phyloP scores from a whole-genome alignment of 2,888 invertebrate genomes.

The Abrostola tripartita region DNA sequence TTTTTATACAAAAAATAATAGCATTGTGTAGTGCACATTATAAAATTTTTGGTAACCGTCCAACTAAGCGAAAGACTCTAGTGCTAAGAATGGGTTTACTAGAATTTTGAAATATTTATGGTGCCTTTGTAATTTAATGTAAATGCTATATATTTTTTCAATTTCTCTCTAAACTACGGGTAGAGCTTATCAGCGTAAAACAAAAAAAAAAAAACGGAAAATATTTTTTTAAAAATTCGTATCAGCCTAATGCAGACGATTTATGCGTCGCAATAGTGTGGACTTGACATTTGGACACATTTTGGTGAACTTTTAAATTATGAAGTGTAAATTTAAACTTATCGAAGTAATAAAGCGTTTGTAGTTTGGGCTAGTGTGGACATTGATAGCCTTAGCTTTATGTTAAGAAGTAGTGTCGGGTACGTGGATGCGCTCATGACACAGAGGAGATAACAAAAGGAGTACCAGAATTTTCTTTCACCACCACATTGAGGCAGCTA shows the following conservation, averaged over 20 bases:
- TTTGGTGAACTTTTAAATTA: slow-evolving; percentile 35
- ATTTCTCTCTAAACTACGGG: background rate
- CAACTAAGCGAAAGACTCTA: slow-evolving; percentile 24
- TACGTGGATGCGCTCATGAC: background rate
- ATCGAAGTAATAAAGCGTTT: slow-evolving; percentile 8
- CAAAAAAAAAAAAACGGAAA: slow-evolving; percentile 11
- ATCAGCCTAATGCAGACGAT: slow-evolving; percentile 26
- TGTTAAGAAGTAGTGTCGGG: slow-evolving; percentile 15
- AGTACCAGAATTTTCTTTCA: background rate
- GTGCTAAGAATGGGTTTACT: slow-evolving; percentile 25
- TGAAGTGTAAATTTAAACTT: slow-evolving; percentile 24
- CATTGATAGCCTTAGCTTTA: slow-evolving; percentile 10
- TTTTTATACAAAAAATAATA: slow-evolving; percentile 35
- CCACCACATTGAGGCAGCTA: background rate
- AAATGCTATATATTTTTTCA: too few species aligned
- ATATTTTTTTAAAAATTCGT: slow-evolving; percentile 4
- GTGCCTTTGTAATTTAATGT: background rate
- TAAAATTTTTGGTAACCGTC: slow-evolving; percentile 18
- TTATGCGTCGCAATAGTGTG: slow-evolving; percentile 3
- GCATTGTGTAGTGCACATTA: slow-evolving; percentile 23
- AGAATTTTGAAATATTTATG: background rate
- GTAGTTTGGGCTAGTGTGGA: slow-evolving; percentile 17
- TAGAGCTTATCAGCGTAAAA: background rate
- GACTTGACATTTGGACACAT: slow-evolving; percentile 27
- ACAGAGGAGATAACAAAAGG: slow-evolving; percentile 27